Base-by-base conservation (phyloP, 2,797 vertebrate genomes). In the Coracias cyanogaster region DNA sequence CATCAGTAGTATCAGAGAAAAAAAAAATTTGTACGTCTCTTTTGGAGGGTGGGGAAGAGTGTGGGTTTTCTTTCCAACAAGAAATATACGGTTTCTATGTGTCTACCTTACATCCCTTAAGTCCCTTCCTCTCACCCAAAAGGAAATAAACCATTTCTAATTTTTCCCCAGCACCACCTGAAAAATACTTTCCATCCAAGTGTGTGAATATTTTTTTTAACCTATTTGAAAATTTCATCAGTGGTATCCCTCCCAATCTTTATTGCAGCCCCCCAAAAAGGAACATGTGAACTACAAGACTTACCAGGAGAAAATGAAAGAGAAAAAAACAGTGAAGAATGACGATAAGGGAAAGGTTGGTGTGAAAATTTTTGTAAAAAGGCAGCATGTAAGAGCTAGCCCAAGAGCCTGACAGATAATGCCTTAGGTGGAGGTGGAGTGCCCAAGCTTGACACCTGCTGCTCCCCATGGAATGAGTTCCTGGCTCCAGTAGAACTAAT, bases 271-370 rank as follows among this genome's bases (percentile, higher is more conserved):
- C 72, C 99, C 98, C 4, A 99, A 99, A 98, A 99, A 98, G 67
- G 96, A 97, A 41, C 98, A 98, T 2, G 31, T 99, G 55, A 99
- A 99, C 97, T 99, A 99, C 97, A 99, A 98, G 98, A 65, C 58
- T 69, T 98, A 98, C 67, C 99, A 99, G 97, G 96, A 99, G 92
- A 98, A 98, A 89, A 97, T 99, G 90, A 99, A 98, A 97, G 98
- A 98, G 57, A 98, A 98, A 94, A 99, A 98, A 92, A 58, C 95
- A 88, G 97, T 81, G 1, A 97, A 95, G 52, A 98, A 97, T 54
- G 98, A 99, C 60, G 98, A 98, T 62, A 96, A 91, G 48, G 96
- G 96, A 77, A 90, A 74, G 97, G 99, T 99, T 94, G 96, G 98
- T 98, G 37, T 84, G 69, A 84, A 33, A 13, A 33, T 17, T 70